phyloP scores from a whole-genome alignment of 2,888 invertebrate genomes.

The Ctena decussata region DNA sequence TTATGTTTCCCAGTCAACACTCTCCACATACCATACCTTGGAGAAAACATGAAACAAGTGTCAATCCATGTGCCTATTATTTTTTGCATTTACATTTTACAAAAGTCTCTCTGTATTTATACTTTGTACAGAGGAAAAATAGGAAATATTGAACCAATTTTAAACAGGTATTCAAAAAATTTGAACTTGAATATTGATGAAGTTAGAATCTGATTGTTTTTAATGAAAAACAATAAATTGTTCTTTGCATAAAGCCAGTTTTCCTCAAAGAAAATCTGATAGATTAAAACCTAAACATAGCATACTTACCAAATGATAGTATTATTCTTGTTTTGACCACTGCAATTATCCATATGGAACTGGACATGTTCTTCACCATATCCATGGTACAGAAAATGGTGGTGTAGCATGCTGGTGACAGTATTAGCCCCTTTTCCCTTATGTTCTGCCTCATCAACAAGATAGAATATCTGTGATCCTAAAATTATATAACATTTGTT shows the following conservation, averaged over 20 bases:
- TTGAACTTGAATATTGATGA: too few relatives aligned
- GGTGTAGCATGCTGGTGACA: constrained; percentile 56
- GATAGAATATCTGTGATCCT: constrained; percentile 63
- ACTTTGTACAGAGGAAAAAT: too few relatives aligned
- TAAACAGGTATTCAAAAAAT: too few relatives aligned
- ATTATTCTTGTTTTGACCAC: constrained; percentile 68
- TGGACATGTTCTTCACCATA: constrained; percentile 51
- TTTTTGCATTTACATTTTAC: too few relatives aligned
- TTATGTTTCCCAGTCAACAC: constrained; percentile 33
- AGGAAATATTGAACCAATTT: too few relatives aligned
- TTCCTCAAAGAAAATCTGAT: too few relatives aligned
- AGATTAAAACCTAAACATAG: too few relatives aligned
- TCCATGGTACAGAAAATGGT: constrained; percentile 60
- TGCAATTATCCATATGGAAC: constrained; percentile 66
- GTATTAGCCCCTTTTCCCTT: constrained; percentile 64
- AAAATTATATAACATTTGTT: background rate
- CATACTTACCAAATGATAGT: constrained; percentile 43
- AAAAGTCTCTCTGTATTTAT: too few relatives aligned
- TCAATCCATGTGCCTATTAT: too few relatives aligned
- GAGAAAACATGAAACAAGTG: background rate
- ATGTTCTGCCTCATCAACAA: constrained; percentile 63
- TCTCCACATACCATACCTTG: constrained; percentile 40
- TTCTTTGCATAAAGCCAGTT: too few relatives aligned
- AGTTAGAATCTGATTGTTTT: too few relatives aligned
- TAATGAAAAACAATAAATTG: too few relatives aligned